Evolutionary conservation across 2,888 invertebrate species (phyloP), one percentile per base, ranked within the genome.

Genomic region (Morpho achilles): DNA sequence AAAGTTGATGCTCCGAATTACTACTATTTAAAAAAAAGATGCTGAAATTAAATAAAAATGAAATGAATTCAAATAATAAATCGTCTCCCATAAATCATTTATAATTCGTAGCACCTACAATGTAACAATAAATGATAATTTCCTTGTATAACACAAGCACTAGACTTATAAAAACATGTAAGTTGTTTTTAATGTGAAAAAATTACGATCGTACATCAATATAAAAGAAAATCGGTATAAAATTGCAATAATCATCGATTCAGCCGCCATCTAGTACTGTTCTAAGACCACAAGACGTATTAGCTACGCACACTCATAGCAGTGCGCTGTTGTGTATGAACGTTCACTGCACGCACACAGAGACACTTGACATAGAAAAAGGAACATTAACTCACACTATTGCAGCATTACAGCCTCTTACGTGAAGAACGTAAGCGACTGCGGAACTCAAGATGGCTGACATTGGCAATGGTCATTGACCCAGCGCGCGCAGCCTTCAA

Each of bases 401-500:
- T 73, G 73, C 73, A 74, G 73, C 74, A 77, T 89, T 89, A 89
- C 89, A 87, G 88, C 86, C 83, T 89, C 89, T 89, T 89, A 89
- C 89, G 89, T 89, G 87, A 87, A 80, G 87, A 82, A 87, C 87
- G 87, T 87, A 88, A 89, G 87, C 88, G 81, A 86, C 79, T 84
- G 88, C 89, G 89, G 89, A 88, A 89, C 87, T 86, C 87, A 88
- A 89, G 85, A 88, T 89, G 89, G 89, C 90, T 90, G 90, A 89
- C 90, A 90, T 90, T 90, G 90, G 90, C 90, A 90, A 87, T 90
- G 90, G 87, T 87, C 88, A 70, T 77, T 81, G 87, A 88, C 79
- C 88, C 79, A 69, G 73, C 82, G 79, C 80, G 81, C 80, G 83
- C 82, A 89, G 85, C 90, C 89, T 89, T 89, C 89, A 83, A 82